These are phyloP conservation scores for Anguilla rostrata DNA, from an alignment of 2,113 vertebrate genomes.

Conservation along the genomic window DNA sequence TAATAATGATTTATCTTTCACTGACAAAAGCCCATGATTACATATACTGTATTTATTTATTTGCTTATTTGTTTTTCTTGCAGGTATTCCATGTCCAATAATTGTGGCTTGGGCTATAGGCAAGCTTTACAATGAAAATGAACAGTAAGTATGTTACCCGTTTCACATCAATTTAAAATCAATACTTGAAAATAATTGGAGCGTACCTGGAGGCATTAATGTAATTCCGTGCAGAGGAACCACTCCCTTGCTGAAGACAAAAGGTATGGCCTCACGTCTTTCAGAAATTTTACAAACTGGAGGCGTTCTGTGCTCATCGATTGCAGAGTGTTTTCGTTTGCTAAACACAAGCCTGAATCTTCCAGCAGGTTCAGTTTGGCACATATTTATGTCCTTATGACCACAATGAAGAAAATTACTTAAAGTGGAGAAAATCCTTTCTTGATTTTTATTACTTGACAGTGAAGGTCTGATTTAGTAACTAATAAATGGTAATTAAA, in stretches of 20 bases:
- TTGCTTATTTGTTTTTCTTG: conserved; percentile 34
- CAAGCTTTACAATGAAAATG: conserved; percentile 88
- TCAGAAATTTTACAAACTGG: not conserved
- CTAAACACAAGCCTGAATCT: not conserved
- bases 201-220: not conserved
- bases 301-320: not conserved
- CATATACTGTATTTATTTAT: not conserved
- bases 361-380: not conserved
- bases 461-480: too few relatives aligned
- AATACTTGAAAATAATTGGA: not conserved
- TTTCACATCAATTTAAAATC: conserved; percentile 2
- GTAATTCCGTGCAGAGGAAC: not conserved
- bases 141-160: conserved; percentile 77
- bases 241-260: not conserved
- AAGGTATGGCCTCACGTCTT: not conserved
- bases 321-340: not conserved
- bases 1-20: conserved; percentile 2
- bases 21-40: not conserved
- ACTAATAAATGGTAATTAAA: too few relatives aligned
- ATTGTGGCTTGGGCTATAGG: conserved; percentile 87
- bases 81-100: conserved; percentile 90
- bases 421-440: too few relatives aligned
- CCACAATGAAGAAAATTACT: too few relatives aligned
- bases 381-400: too few relatives aligned
- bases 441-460: too few relatives aligned